phyloP scores from a whole-genome alignment of 2,888 invertebrate species.

The Myathropa florea region DNA sequence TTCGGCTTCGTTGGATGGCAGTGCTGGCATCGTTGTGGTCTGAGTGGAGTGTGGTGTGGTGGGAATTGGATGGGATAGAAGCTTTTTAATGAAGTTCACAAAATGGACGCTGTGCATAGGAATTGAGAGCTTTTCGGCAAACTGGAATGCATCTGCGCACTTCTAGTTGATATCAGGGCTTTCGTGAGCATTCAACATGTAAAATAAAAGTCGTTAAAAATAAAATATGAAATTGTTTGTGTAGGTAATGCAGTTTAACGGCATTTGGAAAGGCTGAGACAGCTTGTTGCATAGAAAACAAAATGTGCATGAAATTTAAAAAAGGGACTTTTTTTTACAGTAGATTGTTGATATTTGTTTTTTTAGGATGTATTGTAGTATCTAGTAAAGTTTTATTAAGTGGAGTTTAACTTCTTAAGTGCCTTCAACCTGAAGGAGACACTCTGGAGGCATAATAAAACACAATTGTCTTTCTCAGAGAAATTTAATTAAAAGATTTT shows the following conservation, averaged over 20 bases:
- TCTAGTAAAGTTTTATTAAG: too few relatives aligned
- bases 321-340: too few relatives aligned
- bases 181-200: background rate
- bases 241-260: background rate
- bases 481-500: too few relatives aligned
- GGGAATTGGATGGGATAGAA: constrained; percentile 36
- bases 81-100: constrained; percentile 41
- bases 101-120: constrained; percentile 10
- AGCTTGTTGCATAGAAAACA: background rate
- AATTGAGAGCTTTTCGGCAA: constrained; percentile 29
- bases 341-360: too few relatives aligned
- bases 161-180: background rate
- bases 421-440: too few relatives aligned
- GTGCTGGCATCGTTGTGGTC: constrained; percentile 18
- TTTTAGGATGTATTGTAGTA: too few relatives aligned
- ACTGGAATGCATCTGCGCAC: constrained; percentile 48
- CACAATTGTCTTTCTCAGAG: too few relatives aligned
- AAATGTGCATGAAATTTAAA: too few relatives aligned
- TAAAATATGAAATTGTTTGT: background rate
- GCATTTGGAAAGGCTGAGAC: background rate
- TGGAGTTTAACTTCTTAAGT: too few relatives aligned
- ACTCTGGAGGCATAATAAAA: too few relatives aligned
- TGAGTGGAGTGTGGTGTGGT: constrained; percentile 27
- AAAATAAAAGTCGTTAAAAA: background rate
- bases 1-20: constrained; percentile 36